Conservation (phyloP, 2,888 invertebrate species). For the Xanthorhoe spadicearia region DNA sequence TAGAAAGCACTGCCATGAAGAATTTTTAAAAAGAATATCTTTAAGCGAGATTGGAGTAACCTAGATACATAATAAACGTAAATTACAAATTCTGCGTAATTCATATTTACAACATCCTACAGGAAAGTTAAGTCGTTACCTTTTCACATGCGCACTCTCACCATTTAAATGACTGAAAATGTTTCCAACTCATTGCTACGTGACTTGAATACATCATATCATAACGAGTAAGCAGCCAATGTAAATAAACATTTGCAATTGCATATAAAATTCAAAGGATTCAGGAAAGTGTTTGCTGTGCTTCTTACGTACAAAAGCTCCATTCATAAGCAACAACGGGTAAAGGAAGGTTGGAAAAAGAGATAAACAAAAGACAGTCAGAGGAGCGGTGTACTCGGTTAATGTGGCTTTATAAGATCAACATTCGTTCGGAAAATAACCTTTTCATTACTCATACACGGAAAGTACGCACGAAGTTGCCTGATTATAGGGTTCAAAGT, state of each 20-base stretch:
- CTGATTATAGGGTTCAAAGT: too few relatives aligned
- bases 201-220: not conserved
- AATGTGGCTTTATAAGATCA: not conserved
- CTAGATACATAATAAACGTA: not conserved
- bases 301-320: not conserved
- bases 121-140: slow-evolving; percentile 12
- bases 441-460: too few relatives aligned
- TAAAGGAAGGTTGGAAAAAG: not conserved
- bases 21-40: not conserved
- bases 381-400: not conserved
- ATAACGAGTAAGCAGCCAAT: not conserved
- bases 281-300: not conserved
- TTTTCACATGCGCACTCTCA: slow-evolving; percentile 5
- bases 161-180: not conserved
- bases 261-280: not conserved
- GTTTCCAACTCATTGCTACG: not conserved
- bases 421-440: not conserved
- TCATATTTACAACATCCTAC: slow-evolving; percentile 11
- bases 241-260: not conserved
- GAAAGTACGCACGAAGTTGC: too few relatives aligned
- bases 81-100: slow-evolving; percentile 7
- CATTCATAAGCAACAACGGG: not conserved
- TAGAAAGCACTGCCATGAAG: not conserved
- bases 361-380: not conserved
- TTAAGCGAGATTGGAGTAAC: not conserved